Conservation (phyloP, 2,113 vertebrate genomes). For the Indri indri region DNA sequence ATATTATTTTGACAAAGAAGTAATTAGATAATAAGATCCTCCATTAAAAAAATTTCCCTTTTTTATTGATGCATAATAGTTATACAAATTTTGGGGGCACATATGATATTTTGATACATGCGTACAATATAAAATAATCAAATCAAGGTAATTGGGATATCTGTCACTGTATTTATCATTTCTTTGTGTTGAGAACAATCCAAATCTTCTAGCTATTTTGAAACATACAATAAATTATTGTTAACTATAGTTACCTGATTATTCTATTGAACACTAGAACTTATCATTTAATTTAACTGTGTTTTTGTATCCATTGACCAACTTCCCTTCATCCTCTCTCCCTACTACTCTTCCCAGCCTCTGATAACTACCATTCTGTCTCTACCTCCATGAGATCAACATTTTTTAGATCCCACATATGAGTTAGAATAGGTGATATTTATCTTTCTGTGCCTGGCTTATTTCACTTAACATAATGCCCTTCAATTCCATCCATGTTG, state of each 20-base stretch:
- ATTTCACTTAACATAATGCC: background rate
- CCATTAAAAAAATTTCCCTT: background rate
- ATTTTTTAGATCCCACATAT: background rate
- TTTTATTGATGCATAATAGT: background rate
- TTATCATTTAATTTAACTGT: background rate
- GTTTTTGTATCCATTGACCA: background rate
- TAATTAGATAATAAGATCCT: background rate
- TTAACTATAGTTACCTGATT: background rate
- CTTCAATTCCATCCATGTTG: background rate
- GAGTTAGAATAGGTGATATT: background rate
- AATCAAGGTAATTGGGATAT: background rate
- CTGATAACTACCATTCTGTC: background rate
- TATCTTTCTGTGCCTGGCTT: background rate
- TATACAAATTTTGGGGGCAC: background rate
- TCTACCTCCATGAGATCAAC: background rate
- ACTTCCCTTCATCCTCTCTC: background rate
- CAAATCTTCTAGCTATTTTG: background rate
- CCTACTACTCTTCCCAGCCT: background rate
- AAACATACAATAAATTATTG: background rate
- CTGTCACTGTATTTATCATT: background rate
- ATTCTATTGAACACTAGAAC: background rate
- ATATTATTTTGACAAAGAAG: conserved; percentile 16
- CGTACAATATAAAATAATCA: background rate
- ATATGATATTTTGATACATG: background rate
- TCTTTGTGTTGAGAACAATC: background rate